Conservation (phyloP, 1,140 invertebrate genomes). For the Musca vetustissima region DNA sequence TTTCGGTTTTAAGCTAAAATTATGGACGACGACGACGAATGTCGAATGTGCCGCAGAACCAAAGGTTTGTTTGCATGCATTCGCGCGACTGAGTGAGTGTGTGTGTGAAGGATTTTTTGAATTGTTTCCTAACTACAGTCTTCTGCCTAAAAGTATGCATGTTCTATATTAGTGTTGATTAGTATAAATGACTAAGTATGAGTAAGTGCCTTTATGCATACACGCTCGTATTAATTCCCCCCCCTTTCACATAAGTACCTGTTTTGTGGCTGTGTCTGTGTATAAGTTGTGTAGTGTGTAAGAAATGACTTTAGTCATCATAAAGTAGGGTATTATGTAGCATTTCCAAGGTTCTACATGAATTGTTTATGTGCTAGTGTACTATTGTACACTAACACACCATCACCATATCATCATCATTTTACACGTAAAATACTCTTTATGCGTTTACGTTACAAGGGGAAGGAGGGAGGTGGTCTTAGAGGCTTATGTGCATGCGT, state of each 20-base stretch:
- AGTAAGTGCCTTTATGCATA: too few species aligned
- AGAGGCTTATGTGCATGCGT: too few species aligned
- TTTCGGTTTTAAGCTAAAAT: conserved; percentile 20
- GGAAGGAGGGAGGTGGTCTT: too few species aligned
- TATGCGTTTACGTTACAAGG: background rate
- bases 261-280: too few species aligned
- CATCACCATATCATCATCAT: background rate
- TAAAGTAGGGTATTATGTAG: conserved; percentile 19
- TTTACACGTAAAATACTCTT: background rate
- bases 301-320: conserved; percentile 20
- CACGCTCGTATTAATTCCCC: too few species aligned
- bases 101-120: background rate
- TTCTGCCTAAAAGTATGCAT: too few species aligned
- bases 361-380: background rate
- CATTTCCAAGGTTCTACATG: conserved; percentile 13
- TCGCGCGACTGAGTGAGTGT: background rate
- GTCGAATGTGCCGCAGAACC: too few species aligned
- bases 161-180: too few species aligned
- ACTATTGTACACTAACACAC: background rate
- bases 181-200: too few species aligned
- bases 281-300: background rate
- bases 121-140: background rate
- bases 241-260: background rate
- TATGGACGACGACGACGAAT: background rate
- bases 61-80: background rate